phyloP scores from a whole-genome alignment of 2,888 invertebrate species.

The Malthinus flaveolus region DNA sequence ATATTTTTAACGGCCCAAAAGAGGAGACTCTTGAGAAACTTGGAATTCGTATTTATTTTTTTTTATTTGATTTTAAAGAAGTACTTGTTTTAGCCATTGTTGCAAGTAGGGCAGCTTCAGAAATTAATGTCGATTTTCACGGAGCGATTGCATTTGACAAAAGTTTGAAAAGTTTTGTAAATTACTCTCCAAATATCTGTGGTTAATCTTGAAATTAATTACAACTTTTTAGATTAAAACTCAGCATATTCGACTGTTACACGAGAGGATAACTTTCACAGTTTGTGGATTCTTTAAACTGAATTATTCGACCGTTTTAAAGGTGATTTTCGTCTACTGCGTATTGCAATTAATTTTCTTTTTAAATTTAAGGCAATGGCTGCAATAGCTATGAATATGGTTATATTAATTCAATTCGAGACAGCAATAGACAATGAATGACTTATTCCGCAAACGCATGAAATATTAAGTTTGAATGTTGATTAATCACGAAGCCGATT shows the following conservation, averaged over 20 bases:
- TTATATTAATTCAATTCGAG: constrained; percentile 51
- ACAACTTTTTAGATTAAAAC: not conserved
- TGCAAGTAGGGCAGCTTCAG: not conserved
- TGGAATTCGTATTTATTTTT: not conserved
- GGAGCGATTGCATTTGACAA: too few relatives aligned
- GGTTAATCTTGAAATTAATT: too few relatives aligned
- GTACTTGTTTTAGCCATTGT: not conserved
- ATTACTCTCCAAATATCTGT: too few relatives aligned
- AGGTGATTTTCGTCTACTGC: constrained; percentile 39
- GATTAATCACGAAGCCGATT: too few relatives aligned
- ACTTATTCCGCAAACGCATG: too few relatives aligned
- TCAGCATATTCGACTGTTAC: constrained; percentile 42
- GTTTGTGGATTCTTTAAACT: constrained; percentile 52
- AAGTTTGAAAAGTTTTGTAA: too few relatives aligned
- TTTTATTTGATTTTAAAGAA: not conserved
- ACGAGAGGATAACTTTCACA: constrained; percentile 50
- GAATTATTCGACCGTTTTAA: constrained; percentile 52
- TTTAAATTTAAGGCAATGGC: constrained; percentile 46
- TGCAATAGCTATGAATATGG: constrained; percentile 53
- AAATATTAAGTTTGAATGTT: too few relatives aligned
- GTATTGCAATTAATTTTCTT: not conserved
- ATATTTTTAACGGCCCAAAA: not conserved
- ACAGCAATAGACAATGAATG: not conserved
- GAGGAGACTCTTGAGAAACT: not conserved
- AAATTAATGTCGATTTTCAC: too few relatives aligned